Percentiles rank a stretch among this genome's conserved stretches.
phyloP scores from a whole-genome alignment of 2,113 vertebrate genomes.

The Gulo gulo region DNA sequence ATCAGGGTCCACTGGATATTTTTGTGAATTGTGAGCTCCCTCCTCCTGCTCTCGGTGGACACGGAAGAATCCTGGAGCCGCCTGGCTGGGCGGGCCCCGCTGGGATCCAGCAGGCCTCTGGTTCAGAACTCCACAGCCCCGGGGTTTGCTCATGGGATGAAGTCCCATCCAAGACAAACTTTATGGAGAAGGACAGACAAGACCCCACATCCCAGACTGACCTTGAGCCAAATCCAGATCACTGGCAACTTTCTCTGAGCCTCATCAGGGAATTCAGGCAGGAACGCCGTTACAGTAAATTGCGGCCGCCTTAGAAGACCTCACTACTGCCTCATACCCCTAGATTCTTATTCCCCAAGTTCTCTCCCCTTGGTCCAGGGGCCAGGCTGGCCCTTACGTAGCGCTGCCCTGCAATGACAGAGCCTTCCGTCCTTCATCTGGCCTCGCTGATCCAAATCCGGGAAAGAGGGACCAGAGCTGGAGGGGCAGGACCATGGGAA shows the following conservation, averaged over 20 bases:
- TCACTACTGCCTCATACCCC: background rate
- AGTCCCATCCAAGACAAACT: conserved; percentile 72
- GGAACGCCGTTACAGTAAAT: background rate
- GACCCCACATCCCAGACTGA: conserved; percentile 67
- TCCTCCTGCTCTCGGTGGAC: background rate
- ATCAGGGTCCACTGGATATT: conserved; percentile 23
- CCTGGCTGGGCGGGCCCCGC: background rate
- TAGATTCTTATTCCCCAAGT: background rate
- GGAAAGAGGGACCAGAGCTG: background rate
- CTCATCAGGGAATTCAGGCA: background rate
- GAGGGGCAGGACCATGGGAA: background rate
- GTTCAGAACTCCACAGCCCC: conserved; percentile 38
- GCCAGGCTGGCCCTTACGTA: background rate
- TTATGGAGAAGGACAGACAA: conserved; percentile 55
- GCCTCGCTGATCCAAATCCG: background rate
- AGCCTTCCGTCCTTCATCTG: background rate
- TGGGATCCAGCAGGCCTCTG: conserved; percentile 42
- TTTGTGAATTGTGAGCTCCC: conserved; percentile 58
- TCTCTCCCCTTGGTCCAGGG: background rate
- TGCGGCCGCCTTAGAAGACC: conserved; percentile 10
- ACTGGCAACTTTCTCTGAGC: conserved; percentile 16
- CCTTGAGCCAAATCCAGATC: conserved; percentile 56
- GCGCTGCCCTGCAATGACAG: background rate
- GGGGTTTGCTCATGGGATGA: conserved; percentile 62
- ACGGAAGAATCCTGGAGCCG: conserved; percentile 24